Base-by-base conservation (phyloP, 2,888 invertebrate species). In the Liodrosophila aerea region DNA sequence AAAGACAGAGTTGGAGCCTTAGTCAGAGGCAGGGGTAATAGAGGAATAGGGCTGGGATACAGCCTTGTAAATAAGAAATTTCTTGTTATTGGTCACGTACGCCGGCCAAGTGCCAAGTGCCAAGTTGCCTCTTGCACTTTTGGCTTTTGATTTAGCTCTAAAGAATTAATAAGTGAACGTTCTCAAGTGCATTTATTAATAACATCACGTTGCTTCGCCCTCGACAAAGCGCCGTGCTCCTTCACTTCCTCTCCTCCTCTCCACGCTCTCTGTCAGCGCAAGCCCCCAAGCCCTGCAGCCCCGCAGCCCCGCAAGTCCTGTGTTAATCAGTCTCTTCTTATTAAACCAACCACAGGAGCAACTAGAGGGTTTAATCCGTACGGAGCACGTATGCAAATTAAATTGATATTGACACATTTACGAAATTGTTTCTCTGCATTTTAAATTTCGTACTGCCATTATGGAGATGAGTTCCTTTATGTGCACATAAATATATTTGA, bases 111-210 rank as follows among this genome's bases (percentile, higher is more conserved):
- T 56, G 41, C 27, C 54, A 47, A 59, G 71, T 46, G 15, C 18
- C 34, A 54, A 60, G 75, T 66, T 76, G 85, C 63, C 85, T 77
- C 64, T 85, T 82, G 83, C 83, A 78, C 77, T 85, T 82, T 78
- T 70, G 45, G 76, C 76, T 67, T 57, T 60, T 67, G 61, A 67
- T 77, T 64, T 54, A 52, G 75, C 56, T 51, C 62, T 62, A 73
- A 64, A 64, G 70, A 83, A 83, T 80, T 80, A 80, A 70, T 85
- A 85, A 80, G 80, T 76, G 83, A 73, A 80, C 80, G 76, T 72
- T 76, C 72, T 68, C 83, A 66, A 85, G 85, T 80, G 76, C 81
- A 83, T 77, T 80, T 80, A 85, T 85, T 85, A 83, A 85, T 80
- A 72, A 73, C 67, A 66, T 54, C 56, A 56, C 60, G 56, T 72